Base-by-base conservation (phyloP, 2,888 invertebrate genomes). In the Exephanes ischioxanthus region DNA sequence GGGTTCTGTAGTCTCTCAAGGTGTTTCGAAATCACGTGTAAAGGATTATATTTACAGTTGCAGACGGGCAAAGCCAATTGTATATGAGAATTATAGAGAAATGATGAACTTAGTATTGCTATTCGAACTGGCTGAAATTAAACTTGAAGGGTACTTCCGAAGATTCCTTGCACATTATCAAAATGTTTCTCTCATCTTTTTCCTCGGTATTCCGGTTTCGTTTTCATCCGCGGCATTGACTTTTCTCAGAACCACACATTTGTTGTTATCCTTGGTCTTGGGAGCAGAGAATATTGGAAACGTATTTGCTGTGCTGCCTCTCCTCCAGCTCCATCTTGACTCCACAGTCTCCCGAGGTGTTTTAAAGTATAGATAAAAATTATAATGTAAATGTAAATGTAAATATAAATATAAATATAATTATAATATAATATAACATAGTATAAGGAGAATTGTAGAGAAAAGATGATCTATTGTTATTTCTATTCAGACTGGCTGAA, bases 341-440 rank as follows among this genome's bases (percentile, higher is more conserved):
- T 90, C 98, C 95, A 92, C 98, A 98, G 93, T 98, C 97, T 3
- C 98, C 98, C 92, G 98, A 97, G 4, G 96, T 96, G 68, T 96
- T 95, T 86, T 97, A 37, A 30, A 30, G 5, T 30, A 30, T 3
- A 30, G 5, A 30, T 30, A 30, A 4, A 30, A 30, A 30, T 26
- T 30, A 30, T 30, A 30, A 30, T 30, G 3, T 4, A 30, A 30
- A 30, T 30, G 3, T 30, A 30, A n/a, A 33, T 33, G 6, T n/a
- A n/a, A n/a, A n/a, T n/a, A n/a, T n/a, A n/a, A n/a, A n/a, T n/a
- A n/a, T n/a, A n/a, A n/a, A n/a, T n/a, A n/a, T n/a, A n/a, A n/a
- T n/a, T n/a, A n/a, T n/a, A 30, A 30, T 30, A 30, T 30, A 26
- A 26, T 26, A 26, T 26, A 26, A 26, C 26, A 26, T 26, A 26